Conservation (phyloP, 2,113 vertebrate genomes). For the Pycnonotus jocosus region DNA sequence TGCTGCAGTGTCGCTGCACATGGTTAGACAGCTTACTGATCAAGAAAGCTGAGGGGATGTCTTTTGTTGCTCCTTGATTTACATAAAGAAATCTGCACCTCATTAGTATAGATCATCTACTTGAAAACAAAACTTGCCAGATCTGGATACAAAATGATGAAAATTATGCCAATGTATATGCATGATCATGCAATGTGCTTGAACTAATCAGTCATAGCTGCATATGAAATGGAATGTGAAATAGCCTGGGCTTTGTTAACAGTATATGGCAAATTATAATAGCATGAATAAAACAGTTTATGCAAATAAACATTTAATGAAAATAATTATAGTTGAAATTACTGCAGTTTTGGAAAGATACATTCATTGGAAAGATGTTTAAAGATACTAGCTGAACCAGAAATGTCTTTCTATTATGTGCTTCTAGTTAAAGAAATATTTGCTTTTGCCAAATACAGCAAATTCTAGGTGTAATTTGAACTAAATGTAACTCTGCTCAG, state of each 20-base stretch:
- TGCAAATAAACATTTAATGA: constrained; percentile 32
- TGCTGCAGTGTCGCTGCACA: neutral
- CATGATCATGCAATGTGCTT: constrained; percentile 30
- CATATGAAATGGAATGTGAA: constrained; percentile 24
- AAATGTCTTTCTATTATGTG: neutral
- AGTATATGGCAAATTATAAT: neutral
- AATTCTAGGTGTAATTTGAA: neutral
- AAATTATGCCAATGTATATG: constrained; percentile 27
- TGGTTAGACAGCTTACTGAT: neutral
- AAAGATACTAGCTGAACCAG: neutral
- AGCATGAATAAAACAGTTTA: constrained; percentile 28
- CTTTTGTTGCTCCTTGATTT: neutral
- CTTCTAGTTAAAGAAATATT: neutral
- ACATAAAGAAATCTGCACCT: neutral
- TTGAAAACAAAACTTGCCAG: neutral
- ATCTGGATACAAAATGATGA: constrained; percentile 3
- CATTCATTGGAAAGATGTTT: neutral
- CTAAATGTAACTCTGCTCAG: neutral
- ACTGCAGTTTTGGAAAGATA: neutral
- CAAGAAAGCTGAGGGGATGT: neutral
- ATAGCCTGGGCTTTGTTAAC: constrained; percentile 25
- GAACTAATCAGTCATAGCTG: constrained; percentile 27
- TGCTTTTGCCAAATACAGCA: neutral
- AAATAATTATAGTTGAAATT: constrained; percentile 35
- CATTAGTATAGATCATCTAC: neutral